These are phyloP conservation scores for Apodemia mormo DNA, from an alignment of 2,888 invertebrate species.

Conservation along the genomic window DNA sequence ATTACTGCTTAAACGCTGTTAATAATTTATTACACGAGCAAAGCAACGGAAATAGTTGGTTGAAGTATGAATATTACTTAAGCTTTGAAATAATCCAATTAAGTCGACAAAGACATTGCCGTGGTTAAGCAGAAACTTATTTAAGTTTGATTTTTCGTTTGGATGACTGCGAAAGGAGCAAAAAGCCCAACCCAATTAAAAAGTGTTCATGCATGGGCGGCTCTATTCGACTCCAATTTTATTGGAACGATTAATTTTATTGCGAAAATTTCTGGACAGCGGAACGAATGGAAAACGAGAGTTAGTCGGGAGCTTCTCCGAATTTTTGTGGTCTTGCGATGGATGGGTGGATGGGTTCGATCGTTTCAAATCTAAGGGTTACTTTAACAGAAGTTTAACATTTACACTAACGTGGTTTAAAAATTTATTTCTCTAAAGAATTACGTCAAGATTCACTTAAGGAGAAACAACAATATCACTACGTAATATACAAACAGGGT, in stretches of 20 bases:
- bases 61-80: not conserved
- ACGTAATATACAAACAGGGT: too few species aligned
- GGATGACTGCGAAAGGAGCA: constrained; percentile 64
- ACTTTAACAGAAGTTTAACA: constrained; percentile 59
- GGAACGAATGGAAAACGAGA: constrained; percentile 73
- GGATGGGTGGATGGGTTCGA: constrained; percentile 56
- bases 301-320: constrained; percentile 56
- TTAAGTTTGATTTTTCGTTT: constrained; percentile 70
- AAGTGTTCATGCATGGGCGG: constrained; percentile 77
- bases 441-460: too few species aligned
- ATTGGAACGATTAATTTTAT: constrained; percentile 81
- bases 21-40: too few species aligned
- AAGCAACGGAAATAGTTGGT: not conserved
- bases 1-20: too few species aligned
- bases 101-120: constrained; percentile 13
- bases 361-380: constrained; percentile 57
- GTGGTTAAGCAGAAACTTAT: constrained; percentile 42
- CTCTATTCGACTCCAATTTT: constrained; percentile 75
- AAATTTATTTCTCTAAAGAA: too few species aligned
- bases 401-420: constrained; percentile 30
- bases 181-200: constrained; percentile 77
- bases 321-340: constrained; percentile 70
- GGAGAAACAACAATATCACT: too few species aligned
- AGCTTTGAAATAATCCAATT: not conserved
- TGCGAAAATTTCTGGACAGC: constrained; percentile 79